A percentile compares a stretch with the other conserved stretches of the same genome.
phyloP scores from a whole-genome alignment of 2,888 invertebrate species.

The Andrena fulva region DNA sequence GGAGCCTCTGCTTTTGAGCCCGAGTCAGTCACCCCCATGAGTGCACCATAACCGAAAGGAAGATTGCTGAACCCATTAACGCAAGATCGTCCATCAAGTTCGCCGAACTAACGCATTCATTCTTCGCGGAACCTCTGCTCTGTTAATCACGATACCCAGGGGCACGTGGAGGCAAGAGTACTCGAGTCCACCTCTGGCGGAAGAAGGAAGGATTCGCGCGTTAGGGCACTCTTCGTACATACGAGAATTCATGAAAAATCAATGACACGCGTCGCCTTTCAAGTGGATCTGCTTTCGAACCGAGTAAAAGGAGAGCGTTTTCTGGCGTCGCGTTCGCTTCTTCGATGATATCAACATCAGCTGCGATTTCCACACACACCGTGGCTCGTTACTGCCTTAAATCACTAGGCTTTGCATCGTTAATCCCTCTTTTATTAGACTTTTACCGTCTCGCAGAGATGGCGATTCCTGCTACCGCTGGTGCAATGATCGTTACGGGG shows the following conservation, averaged over 20 bases:
- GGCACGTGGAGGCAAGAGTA: neutral
- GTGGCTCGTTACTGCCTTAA: neutral
- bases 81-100: too few species aligned
- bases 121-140: constrained; percentile 4
- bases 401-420: neutral
- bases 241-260: constrained; percentile 52
- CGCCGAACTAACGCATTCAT: too few species aligned
- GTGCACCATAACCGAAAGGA: too few species aligned
- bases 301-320: constrained; percentile 62
- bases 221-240: neutral
- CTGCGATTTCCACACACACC: neutral
- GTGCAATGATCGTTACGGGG: neutral
- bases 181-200: neutral
- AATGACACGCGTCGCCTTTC: constrained; percentile 59
- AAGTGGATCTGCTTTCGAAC: constrained; percentile 49
- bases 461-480: neutral
- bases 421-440: constrained; percentile 11
- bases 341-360: constrained; percentile 28
- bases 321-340: constrained; percentile 24
- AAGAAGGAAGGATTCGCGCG: constrained; percentile 23
- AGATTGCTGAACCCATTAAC: too few species aligned
- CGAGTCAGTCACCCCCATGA: too few species aligned
- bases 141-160: constrained; percentile 18
- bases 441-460: too few species aligned
- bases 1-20: too few species aligned